phyloP scores from a whole-genome alignment of 2,797 vertebrate species.

The Lacerta viridis region DNA sequence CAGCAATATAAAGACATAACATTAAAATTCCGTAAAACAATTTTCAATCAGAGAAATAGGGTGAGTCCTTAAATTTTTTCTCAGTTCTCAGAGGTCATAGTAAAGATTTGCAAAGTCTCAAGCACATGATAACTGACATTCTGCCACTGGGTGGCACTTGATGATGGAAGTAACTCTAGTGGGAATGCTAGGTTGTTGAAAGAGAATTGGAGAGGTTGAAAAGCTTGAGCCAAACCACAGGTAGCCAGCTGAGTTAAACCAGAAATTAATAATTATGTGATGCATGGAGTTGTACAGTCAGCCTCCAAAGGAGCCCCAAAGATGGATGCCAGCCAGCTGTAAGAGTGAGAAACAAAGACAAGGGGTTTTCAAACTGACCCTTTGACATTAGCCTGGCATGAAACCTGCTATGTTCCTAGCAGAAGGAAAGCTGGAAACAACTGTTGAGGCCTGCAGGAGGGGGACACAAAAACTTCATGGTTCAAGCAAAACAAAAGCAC shows the following conservation, averaged over 20 bases:
- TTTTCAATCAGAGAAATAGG: too few relatives aligned
- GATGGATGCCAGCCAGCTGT: conserved; percentile 62
- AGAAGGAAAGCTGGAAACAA: conserved; percentile 39
- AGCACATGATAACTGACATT: background rate
- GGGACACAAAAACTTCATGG: conserved; percentile 36
- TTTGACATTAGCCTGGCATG: conserved; percentile 54
- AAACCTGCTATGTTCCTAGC: conserved; percentile 40
- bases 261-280: conserved; percentile 33
- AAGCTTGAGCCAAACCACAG: background rate
- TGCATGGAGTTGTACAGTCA: conserved; percentile 37
- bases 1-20: too few relatives aligned
- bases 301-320: conserved; percentile 30
- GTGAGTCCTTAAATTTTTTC: too few relatives aligned
- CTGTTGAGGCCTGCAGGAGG: conserved; percentile 35
- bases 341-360: conserved; percentile 60
- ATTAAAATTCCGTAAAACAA: too few relatives aligned
- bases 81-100: too few relatives aligned
- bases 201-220: conserved; percentile 24
- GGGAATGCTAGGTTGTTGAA: background rate
- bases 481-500: background rate
- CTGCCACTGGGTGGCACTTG: conserved; percentile 38
- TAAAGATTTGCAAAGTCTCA: background rate
- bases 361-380: conserved; percentile 52
- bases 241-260: conserved; percentile 23
- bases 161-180: background rate